These are phyloP conservation scores for Callimorpha dominula DNA, from an alignment of 2,888 invertebrate genomes.

Conservation along the genomic window DNA sequence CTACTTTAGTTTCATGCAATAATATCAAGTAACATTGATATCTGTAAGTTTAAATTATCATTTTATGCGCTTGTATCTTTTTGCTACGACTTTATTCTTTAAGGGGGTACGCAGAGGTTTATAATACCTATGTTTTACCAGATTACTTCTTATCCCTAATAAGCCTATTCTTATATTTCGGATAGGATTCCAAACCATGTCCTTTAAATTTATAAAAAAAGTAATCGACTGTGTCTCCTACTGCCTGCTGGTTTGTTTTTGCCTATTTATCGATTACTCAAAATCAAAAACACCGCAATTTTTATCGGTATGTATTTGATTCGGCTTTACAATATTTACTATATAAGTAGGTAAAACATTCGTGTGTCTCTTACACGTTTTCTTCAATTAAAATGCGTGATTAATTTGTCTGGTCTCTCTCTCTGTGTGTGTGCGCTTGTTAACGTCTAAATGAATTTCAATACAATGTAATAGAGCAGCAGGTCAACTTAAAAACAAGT, in stretches of 20 bases:
- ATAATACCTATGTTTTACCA: neutral
- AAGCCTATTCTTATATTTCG: neutral
- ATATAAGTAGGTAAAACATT: no score
- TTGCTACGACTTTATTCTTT: neutral
- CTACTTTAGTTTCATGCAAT: neutral
- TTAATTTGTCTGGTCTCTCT: neutral
- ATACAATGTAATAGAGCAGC: no score
- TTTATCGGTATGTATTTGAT: neutral
- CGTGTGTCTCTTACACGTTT: no score
- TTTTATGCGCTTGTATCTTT: neutral
- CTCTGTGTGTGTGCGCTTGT: neutral
- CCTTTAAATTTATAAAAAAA: neutral
- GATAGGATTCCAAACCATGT: neutral
- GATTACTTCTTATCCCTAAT: neutral
- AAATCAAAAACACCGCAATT: no score
- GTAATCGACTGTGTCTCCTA: neutral
- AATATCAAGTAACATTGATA: neutral
- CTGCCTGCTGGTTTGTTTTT: neutral
- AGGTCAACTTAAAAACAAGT: no score
- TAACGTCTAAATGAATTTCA: neutral
- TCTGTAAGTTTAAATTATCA: neutral
- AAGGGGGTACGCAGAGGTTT: neutral
- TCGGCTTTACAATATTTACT: neutral
- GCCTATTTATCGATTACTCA: neutral
- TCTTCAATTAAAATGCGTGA: neutral